These are phyloP conservation scores for Hyaena hyaena DNA, from an alignment of 2,113 vertebrate genomes.

Conservation along the genomic window DNA sequence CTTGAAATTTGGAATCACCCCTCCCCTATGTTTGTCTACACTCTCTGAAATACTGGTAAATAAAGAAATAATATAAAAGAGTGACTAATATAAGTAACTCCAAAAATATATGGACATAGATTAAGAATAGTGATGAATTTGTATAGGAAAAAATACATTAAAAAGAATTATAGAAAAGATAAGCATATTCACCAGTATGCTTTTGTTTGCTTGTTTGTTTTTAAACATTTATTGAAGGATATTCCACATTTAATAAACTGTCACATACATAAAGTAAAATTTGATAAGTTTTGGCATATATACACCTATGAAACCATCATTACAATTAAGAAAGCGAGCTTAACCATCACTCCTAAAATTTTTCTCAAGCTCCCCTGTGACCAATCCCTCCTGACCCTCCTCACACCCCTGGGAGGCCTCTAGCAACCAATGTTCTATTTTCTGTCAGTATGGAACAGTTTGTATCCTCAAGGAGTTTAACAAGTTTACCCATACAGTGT, in stretches of 20 bases:
- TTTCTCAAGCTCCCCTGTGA: neutral
- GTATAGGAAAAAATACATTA: neutral
- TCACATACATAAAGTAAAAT: neutral
- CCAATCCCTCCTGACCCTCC: neutral
- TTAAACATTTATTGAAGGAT: neutral
- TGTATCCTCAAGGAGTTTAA: neutral
- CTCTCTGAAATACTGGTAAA: neutral
- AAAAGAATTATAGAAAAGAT: neutral
- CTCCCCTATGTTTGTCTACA: neutral
- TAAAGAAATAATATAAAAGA: neutral
- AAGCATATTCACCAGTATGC: neutral
- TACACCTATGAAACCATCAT: neutral
- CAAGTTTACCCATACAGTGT: neutral
- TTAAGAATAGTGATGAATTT: neutral
- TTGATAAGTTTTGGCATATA: neutral
- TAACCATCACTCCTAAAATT: neutral
- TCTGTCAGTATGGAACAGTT: neutral
- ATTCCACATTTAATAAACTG: neutral
- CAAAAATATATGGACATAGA: neutral
- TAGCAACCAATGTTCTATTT: neutral
- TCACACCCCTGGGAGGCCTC: too few relatives aligned
- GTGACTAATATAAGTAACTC: neutral
- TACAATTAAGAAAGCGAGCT: neutral
- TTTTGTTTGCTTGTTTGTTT: neutral
- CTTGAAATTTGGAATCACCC: neutral